Percentiles rank a stretch among this genome's conserved stretches.
These are phyloP conservation scores for Oegoconia quadripuncta DNA, from an alignment of 2,888 invertebrate genomes.

Conservation along the genomic window DNA sequence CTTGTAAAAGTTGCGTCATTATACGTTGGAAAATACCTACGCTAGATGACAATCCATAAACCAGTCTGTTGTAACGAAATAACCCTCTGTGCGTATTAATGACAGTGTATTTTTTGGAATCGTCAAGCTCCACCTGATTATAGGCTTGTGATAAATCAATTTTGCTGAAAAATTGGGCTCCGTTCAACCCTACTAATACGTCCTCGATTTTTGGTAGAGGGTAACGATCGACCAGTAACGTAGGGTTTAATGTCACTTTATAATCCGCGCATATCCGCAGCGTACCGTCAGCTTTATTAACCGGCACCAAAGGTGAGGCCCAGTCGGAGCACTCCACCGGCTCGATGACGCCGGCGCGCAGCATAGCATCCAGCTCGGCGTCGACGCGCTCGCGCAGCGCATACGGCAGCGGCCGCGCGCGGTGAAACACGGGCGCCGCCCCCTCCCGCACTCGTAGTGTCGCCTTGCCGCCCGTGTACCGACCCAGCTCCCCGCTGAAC, in stretches of 20 bases:
- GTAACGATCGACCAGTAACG: background rate
- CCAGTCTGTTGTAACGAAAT: constrained; percentile 1
- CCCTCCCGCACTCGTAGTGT: constrained; percentile 12
- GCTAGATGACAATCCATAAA: constrained; percentile 1
- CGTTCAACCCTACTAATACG: background rate
- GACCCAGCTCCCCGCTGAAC: constrained; percentile 7
- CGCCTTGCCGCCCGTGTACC: constrained; percentile 12
- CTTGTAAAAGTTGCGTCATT: background rate
- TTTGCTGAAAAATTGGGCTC: constrained; percentile 2
- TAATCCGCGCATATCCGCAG: constrained; percentile 2
- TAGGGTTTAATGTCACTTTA: constrained; percentile 2
- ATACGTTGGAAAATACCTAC: background rate
- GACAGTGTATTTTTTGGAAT: constrained; percentile 1
- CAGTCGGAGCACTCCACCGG: constrained; percentile 16
- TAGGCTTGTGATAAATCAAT: constrained; percentile 9
- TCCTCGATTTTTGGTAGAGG: constrained; percentile 1
- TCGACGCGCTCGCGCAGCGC: constrained; percentile 13
- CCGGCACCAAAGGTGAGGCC: constrained; percentile 10
- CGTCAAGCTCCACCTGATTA: constrained; percentile 5
- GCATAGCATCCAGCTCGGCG: constrained; percentile 19
- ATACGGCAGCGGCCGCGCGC: constrained; percentile 14
- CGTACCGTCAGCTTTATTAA: constrained; percentile 7
- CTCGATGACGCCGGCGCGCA: constrained; percentile 20
- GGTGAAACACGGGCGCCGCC: constrained; percentile 12
- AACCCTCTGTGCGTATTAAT: constrained; percentile 3